Evolutionary conservation across 2,888 invertebrate species (phyloP).

Genomic region (Muschampia plurimacula): DNA sequence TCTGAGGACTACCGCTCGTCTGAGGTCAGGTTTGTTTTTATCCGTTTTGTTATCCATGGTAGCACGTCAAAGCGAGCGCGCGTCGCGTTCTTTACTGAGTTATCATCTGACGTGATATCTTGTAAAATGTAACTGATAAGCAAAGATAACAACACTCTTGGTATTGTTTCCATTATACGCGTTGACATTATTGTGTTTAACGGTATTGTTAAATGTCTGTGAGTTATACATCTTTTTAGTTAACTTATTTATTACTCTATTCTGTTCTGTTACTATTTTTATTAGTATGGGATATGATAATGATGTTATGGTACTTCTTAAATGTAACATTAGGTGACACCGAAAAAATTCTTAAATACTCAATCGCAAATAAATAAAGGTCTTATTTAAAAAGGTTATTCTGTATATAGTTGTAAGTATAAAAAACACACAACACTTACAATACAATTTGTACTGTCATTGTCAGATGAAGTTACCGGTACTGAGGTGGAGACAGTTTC

Average conservation of each 20-base stretch:
- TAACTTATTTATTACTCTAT: too few relatives aligned
- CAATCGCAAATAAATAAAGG: too few relatives aligned
- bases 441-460: not conserved
- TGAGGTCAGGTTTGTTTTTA: slow-evolving; percentile 60
- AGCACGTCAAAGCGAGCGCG: slow-evolving; percentile 68
- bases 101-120: slow-evolving; percentile 63
- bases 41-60: slow-evolving; percentile 66
- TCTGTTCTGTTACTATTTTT: too few relatives aligned
- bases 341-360: too few relatives aligned
- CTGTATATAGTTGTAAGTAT: too few relatives aligned
- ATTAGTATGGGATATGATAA: too few relatives aligned
- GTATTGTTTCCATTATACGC: slow-evolving; percentile 42
- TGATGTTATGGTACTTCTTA: too few relatives aligned
- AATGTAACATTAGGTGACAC: too few relatives aligned
- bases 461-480: not conserved
- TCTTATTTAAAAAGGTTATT: too few relatives aligned
- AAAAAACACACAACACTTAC: not conserved
- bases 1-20: slow-evolving; percentile 69
- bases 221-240: not conserved
- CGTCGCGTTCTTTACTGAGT: slow-evolving; percentile 67
- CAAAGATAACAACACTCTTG: slow-evolving; percentile 59
- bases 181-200: slow-evolving; percentile 21
- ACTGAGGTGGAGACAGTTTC: not conserved
- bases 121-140: slow-evolving; percentile 60
- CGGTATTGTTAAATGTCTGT: slow-evolving; percentile 1